Conservation (phyloP, 2,113 vertebrate species). For the Butorides virescens region DNA sequence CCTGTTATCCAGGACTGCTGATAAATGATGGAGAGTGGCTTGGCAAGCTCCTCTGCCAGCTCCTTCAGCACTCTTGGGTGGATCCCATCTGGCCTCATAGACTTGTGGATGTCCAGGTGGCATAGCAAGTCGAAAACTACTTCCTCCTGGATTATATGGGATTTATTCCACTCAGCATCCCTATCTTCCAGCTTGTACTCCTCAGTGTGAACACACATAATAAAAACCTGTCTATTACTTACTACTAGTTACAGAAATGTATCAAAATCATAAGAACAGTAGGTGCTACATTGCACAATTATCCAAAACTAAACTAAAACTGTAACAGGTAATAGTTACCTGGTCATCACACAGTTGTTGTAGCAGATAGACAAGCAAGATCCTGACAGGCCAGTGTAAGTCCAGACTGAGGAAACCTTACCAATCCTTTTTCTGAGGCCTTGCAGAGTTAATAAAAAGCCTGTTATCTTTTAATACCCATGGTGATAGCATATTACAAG, state of each 20-base stretch:
- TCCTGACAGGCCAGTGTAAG: background rate
- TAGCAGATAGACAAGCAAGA: background rate
- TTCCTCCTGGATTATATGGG: too few species aligned
- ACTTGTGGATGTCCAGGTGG: too few species aligned
- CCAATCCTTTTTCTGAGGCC: background rate
- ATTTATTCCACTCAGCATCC: too few species aligned
- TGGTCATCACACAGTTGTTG: background rate
- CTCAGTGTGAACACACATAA: background rate
- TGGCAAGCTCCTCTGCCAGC: too few species aligned
- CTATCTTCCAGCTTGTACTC: background rate
- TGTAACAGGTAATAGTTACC: background rate
- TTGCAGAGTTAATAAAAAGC: background rate
- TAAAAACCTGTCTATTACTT: background rate
- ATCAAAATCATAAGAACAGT: background rate
- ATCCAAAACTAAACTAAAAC: background rate
- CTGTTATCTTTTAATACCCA: background rate
- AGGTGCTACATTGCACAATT: background rate
- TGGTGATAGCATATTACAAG: background rate
- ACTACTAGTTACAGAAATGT: background rate
- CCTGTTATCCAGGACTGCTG: too few species aligned
- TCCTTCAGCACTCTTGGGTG: too few species aligned
- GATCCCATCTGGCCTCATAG: too few species aligned
- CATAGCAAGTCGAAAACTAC: too few species aligned
- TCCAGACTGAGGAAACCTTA: background rate
- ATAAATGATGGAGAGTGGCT: too few species aligned